phyloP scores from a whole-genome alignment of 2,888 invertebrate genomes.

The Trilocha varians region DNA sequence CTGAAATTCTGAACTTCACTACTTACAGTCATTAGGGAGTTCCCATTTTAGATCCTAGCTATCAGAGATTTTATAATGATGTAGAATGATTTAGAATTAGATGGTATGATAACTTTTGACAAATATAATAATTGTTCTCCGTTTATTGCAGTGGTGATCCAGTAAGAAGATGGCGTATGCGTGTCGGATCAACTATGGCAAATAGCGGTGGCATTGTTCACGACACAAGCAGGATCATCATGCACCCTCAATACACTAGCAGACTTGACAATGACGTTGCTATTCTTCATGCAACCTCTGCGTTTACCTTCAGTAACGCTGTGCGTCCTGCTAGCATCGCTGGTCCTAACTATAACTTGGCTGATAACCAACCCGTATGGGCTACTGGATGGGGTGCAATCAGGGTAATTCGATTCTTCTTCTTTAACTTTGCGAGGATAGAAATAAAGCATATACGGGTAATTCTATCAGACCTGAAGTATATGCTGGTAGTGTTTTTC shows the following conservation, averaged over 20 bases:
- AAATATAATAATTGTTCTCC: not conserved
- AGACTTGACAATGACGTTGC: conserved; percentile 27
- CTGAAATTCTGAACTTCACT: too few species aligned
- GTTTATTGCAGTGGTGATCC: conserved; percentile 21
- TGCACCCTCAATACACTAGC: conserved; percentile 37
- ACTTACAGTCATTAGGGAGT: too few species aligned
- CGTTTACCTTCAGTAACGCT: conserved; percentile 10
- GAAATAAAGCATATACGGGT: too few species aligned
- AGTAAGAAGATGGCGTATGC: conserved; percentile 26
- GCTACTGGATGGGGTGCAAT: conserved; percentile 44
- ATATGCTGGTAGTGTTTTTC: too few species aligned
- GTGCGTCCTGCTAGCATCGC: conserved; percentile 14
- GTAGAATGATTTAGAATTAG: too few species aligned
- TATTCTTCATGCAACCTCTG: conserved; percentile 20
- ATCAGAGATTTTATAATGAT: too few species aligned
- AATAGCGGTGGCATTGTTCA: conserved; percentile 34
- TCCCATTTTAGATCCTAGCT: too few species aligned
- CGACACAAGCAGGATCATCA: conserved; percentile 11
- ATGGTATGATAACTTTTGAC: not conserved
- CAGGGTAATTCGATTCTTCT: conserved; percentile 14
- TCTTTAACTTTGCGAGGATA: too few species aligned
- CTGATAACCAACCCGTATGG: conserved; percentile 33
- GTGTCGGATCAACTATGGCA: conserved; percentile 32
- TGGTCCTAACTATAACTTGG: conserved; percentile 28
- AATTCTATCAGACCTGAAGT: too few species aligned